phyloP scores from a whole-genome alignment of 2,888 invertebrate species.

The Mayetiola destructor region DNA sequence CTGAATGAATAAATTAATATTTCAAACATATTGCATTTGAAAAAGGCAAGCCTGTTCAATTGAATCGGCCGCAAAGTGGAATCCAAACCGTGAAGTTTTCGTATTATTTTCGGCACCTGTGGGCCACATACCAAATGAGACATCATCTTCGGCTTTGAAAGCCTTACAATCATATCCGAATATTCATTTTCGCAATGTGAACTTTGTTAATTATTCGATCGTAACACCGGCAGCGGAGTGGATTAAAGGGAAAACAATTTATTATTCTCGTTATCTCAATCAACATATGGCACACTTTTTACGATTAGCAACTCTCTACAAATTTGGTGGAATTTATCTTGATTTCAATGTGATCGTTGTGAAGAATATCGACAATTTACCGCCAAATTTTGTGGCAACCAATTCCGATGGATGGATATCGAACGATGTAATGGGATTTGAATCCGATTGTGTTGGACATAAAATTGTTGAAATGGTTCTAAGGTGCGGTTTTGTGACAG shows the following conservation, averaged over 20 bases:
- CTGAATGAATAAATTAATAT: too few relatives aligned
- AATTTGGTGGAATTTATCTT: constrained; percentile 62
- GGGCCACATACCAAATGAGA: too few relatives aligned
- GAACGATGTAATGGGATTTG: constrained; percentile 52
- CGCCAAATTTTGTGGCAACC: constrained; percentile 47
- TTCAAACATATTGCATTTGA: too few relatives aligned
- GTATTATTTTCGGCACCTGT: constrained; percentile 29
- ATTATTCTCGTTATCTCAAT: constrained; percentile 23
- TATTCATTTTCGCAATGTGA: constrained; percentile 28
- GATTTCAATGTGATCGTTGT: constrained; percentile 59
- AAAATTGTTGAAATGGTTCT: constrained; percentile 43
- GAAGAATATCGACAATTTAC: constrained; percentile 40
- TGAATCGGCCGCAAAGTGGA: constrained; percentile 32
- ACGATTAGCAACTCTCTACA: constrained; percentile 42
- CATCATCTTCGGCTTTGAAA: constrained; percentile 23
- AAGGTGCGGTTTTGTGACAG: constrained; percentile 19
- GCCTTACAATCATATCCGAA: constrained; percentile 27
- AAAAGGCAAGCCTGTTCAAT: constrained; percentile 30
- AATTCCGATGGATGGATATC: constrained; percentile 46
- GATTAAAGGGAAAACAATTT: constrained; percentile 26
- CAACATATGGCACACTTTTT: constrained; percentile 29
- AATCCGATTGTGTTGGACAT: constrained; percentile 39
- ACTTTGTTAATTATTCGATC: constrained; percentile 28
- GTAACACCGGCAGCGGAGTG: constrained; percentile 30
- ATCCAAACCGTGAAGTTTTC: constrained; percentile 29